Percentiles rank a stretch among this genome's conserved stretches.
Evolutionary conservation across 2,113 vertebrate genomes (phyloP).

Genomic region (Athene noctua): DNA sequence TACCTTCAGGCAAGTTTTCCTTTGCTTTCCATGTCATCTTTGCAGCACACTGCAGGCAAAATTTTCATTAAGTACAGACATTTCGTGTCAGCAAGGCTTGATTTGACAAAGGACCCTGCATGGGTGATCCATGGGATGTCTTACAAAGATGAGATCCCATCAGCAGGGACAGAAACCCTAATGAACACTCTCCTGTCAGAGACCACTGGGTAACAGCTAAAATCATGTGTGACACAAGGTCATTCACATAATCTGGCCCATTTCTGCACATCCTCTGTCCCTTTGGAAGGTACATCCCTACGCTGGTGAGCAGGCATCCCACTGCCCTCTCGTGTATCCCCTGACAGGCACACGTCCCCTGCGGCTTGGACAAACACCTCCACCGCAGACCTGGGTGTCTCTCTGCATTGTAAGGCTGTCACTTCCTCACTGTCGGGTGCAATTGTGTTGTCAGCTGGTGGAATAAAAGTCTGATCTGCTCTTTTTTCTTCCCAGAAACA

Average conservation of each 20-base stretch:
- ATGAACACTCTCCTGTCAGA: neutral
- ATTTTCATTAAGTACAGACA: neutral
- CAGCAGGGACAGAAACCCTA: neutral
- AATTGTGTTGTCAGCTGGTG: neutral
- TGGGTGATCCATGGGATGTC: neutral
- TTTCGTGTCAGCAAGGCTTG: neutral
- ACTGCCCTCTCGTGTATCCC: neutral
- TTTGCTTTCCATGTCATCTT: neutral
- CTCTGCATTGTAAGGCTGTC: neutral
- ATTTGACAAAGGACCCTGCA: neutral
- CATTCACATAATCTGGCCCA: neutral
- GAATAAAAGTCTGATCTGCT: neutral
- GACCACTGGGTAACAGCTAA: neutral
- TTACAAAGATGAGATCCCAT: neutral
- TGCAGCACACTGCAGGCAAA: neutral
- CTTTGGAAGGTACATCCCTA: neutral
- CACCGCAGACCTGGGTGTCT: neutral
- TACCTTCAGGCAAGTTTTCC: conserved; percentile 17
- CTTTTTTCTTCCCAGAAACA: neutral
- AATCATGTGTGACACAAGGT: neutral
- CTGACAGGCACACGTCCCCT: neutral
- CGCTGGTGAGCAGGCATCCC: neutral
- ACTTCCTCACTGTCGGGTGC: neutral
- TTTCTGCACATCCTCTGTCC: neutral
- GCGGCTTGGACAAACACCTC: neutral